phyloP scores from a whole-genome alignment of 2,888 invertebrate species.

The Eupithecia centaureata region DNA sequence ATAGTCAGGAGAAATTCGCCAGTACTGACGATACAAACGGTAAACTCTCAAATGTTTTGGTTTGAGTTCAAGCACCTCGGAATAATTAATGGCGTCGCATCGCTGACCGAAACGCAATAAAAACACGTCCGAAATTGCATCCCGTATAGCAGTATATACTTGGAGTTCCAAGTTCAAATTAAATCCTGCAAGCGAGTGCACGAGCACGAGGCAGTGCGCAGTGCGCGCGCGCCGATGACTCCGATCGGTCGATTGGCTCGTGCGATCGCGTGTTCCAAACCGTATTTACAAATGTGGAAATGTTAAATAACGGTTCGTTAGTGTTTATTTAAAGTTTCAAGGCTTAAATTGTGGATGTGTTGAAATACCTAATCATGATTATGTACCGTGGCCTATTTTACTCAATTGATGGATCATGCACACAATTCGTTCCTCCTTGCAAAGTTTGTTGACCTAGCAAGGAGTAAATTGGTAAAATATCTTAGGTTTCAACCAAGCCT shows the following conservation, averaged over 20 bases:
- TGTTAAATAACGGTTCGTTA: constrained; percentile 4
- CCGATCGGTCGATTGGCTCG: constrained; percentile 66
- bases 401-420: constrained; percentile 20
- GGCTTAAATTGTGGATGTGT: constrained; percentile 11
- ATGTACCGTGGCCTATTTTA: constrained; percentile 19
- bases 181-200: constrained; percentile 54
- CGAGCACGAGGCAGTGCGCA: constrained; percentile 64
- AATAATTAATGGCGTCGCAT: constrained; percentile 62
- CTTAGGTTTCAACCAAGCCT: not conserved
- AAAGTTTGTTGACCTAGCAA: constrained; percentile 22
- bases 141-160: constrained; percentile 50
- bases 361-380: not conserved
- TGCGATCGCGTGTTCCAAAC: constrained; percentile 60
- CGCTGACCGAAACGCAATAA: constrained; percentile 64
- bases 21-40: constrained; percentile 1
- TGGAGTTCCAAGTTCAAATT: constrained; percentile 71
- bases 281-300: constrained; percentile 42
- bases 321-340: constrained; percentile 16
- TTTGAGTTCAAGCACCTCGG: constrained; percentile 64
- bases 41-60: constrained; percentile 44
- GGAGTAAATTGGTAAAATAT: constrained; percentile 3
- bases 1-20: not conserved
- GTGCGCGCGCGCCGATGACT: constrained; percentile 73
- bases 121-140: constrained; percentile 67
- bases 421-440: constrained; percentile 9